Evolutionary conservation across 2,113 vertebrate genomes (phyloP).

Genomic region (Oxygymnocypris stewartii): DNA sequence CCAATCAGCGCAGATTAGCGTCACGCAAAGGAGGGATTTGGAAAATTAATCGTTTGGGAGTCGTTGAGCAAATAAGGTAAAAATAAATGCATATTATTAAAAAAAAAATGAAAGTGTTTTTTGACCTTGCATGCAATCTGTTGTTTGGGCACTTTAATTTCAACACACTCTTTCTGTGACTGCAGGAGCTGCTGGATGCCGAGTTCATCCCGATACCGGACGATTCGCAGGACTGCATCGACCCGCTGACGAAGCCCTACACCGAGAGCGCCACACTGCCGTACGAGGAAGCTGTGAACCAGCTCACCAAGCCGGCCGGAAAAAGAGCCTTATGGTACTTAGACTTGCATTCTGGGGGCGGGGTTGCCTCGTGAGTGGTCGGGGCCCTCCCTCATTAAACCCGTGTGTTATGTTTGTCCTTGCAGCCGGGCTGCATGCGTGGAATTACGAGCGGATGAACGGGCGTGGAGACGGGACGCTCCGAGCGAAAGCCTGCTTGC

Average conservation of each 20-base stretch:
- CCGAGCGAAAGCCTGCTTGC: constrained; percentile 74
- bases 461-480: constrained; percentile 66
- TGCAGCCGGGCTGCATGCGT: constrained; percentile 73
- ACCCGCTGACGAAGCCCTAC: constrained; percentile 56
- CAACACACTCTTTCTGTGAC: neutral
- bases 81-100: too few relatives aligned
- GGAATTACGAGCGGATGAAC: constrained; percentile 68
- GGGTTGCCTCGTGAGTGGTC: neutral
- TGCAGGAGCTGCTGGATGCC: constrained; percentile 91
- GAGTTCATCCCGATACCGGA: constrained; percentile 95
- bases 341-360: neutral
- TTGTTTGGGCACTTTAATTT: too few relatives aligned
- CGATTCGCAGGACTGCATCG: constrained; percentile 58
- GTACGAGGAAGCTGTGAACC: constrained; percentile 84
- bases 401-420: neutral
- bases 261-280: constrained; percentile 72
- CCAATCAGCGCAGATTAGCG: too few relatives aligned
- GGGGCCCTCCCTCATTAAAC: neutral
- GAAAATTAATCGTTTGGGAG: too few relatives aligned
- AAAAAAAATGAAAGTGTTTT: too few relatives aligned
- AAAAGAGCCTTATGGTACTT: constrained; percentile 66
- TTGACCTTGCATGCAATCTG: too few relatives aligned
- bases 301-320: constrained; percentile 81
- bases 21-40: too few relatives aligned
- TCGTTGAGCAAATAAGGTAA: too few relatives aligned